Evolutionary conservation across 2,888 invertebrate genomes (phyloP), one percentile per base, ranked within the genome.

Genomic region (Eristalis intricaria): DNA sequence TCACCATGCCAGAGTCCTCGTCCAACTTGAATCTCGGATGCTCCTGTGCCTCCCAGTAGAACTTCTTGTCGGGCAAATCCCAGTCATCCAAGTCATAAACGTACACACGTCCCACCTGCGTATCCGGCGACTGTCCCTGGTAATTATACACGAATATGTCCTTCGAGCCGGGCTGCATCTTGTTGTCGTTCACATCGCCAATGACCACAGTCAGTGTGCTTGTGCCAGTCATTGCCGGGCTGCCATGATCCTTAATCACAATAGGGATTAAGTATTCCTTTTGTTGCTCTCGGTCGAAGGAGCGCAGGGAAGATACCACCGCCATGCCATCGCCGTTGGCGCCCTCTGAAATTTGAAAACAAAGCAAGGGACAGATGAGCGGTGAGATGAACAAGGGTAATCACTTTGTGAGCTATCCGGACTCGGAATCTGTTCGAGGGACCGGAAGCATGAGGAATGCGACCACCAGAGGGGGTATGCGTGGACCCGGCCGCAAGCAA

Each of bases 261-360:
- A 99, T 98, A 0, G 99, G 99, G 91, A 99, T 97, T 90, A 98
- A 95, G 92, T 98, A 98, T 93, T 98, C 98, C 92, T 99, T 99
- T 92, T 98, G 97, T 91, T 97, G 97, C 93, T 99, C 99, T 88
- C 99, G 95, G 92, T 99, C 98, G 93, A 99, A 99, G 13, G 97
- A 97, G 87, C 97, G 95, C 43, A 98, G 94, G 0, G 99, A 98
- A 2, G 97, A 97, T n/a, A 99, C 97, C 71, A 98, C 97, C 68
- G 99, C 99, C 96, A 98, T 98, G 58, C 99, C 99, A 92, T 99
- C 98, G 66, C 98, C 98, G 91, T 98, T 98, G 69, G 98, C 98
- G 89, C 98, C 98, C 95, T 98, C 96, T 96, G 95, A 75, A 56
- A 68, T n/a, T 15, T 13, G 15, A 15, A 22, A 11, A 58, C 22